Evolutionary conservation across 2,113 vertebrate species (phyloP), one percentile per base, ranked within the genome.

Genomic region (Todiramphus saurophagus): DNA sequence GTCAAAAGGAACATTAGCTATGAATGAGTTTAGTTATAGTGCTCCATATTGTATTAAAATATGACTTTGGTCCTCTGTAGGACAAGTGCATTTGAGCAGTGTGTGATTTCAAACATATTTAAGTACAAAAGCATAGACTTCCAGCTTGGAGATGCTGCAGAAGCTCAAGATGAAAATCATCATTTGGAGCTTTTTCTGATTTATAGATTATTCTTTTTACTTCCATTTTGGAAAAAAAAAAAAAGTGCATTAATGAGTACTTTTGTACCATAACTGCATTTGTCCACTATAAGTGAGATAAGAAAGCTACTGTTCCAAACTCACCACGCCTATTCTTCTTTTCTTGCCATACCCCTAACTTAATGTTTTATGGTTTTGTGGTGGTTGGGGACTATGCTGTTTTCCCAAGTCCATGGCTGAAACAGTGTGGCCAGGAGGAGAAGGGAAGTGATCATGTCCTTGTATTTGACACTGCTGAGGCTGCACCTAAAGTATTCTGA

Each of bases 181-280:
- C 3, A 25, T 59, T 55, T 72, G 4, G 21, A 63, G 6, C 7
- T 79, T 85, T 79, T 88, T 64, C 23, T 3, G 7, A 67, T 67
- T 56, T 62, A 23, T 31, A 41, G 8, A 6, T 69, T 4, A 7
- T 28, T 67, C 1, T 33, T 87, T 56, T 62, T 11, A 11, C 2
- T 15, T 37, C 16, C 53, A 8, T 67, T 23, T 55, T 63, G 12
- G n/a, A 53, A 30, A 37, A 73, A 39, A 56, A 14, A 43, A 59
- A 16, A 0, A 15, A 17, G 5, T 72, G 2, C 2, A 2, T 50
- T 85, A 67, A 14, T 41, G 3, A 30, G 2, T 67, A 2, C 4
- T 82, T 80, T 79, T 75, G 18, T 76, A 60, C 3, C 2, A 4
- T n/a, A 13, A 88, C 7, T 50, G 21, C 58, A 33, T 83, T 75